phyloP scores from a whole-genome alignment of 2,113 vertebrate genomes.

The Paradisaea rubra region DNA sequence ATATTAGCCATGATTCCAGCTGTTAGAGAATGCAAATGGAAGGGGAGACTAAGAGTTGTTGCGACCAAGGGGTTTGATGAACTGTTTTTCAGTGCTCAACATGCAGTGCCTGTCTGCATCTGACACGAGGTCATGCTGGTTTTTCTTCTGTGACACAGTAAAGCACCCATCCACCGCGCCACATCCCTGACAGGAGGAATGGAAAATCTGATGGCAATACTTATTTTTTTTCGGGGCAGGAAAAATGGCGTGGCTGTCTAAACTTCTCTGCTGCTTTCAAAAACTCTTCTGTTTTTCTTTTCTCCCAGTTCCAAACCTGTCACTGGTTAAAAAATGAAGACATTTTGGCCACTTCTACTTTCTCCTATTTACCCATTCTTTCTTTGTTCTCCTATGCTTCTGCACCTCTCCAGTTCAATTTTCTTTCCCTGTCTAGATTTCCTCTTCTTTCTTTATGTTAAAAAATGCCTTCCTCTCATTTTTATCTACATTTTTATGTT shows the following conservation, averaged over 20 bases:
- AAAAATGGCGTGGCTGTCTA: background rate
- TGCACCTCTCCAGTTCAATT: background rate
- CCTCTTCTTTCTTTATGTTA: background rate
- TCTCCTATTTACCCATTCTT: background rate
- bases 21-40: background rate
- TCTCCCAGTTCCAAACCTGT: background rate
- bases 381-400: background rate
- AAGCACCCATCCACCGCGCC: rapidly evolving
- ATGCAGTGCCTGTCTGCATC: background rate
- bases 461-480: background rate
- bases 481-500: background rate
- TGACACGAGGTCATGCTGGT: background rate
- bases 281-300: background rate
- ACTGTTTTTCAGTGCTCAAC: background rate
- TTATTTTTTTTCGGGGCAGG: background rate
- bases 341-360: background rate
- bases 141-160: background rate
- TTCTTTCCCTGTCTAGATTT: background rate
- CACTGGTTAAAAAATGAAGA: background rate
- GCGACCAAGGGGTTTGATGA: background rate
- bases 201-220: background rate
- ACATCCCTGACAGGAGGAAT: background rate
- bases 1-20: background rate
- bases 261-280: background rate
- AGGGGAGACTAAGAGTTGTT: background rate